Evolutionary conservation across 2,888 invertebrate species (phyloP).

Genomic region (Drosophila leonis): DNA sequence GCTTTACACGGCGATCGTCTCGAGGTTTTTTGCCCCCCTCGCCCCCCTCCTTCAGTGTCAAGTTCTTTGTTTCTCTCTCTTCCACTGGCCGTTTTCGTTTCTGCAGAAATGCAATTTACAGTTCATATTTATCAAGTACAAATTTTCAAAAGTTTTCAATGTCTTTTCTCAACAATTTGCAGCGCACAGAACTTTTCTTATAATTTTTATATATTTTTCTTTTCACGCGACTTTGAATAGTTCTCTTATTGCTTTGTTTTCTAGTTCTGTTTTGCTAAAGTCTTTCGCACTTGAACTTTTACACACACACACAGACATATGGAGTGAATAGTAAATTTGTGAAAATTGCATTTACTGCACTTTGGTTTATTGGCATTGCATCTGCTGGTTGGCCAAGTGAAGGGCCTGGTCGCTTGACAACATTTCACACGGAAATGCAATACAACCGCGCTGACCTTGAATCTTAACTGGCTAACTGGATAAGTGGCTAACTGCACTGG

Average conservation of each 20-base stretch:
- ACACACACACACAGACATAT: not conserved
- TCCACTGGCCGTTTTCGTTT: slow-evolving; percentile 22
- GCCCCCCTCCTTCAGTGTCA: slow-evolving; percentile 43
- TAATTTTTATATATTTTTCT: slow-evolving; percentile 4
- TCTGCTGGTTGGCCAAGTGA: slow-evolving; percentile 14
- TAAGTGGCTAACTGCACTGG: slow-evolving; percentile 53
- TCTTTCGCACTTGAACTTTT: slow-evolving; percentile 64
- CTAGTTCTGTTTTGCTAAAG: slow-evolving; percentile 68
- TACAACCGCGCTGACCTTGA: slow-evolving; percentile 65
- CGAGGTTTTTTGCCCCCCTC: slow-evolving; percentile 35
- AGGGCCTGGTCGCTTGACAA: slow-evolving; percentile 53
- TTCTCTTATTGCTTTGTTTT: slow-evolving; percentile 17
- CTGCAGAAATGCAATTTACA: slow-evolving; percentile 42
- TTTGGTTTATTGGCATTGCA: slow-evolving; percentile 5
- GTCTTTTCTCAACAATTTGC: slow-evolving; percentile 62
- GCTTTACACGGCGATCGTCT: slow-evolving; percentile 1
- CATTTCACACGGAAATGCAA: slow-evolving; percentile 78
- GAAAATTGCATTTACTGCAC: slow-evolving; percentile 61
- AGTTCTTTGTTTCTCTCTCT: slow-evolving; percentile 20
- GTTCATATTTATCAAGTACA: slow-evolving; percentile 68
- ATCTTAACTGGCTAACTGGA: slow-evolving; percentile 65
- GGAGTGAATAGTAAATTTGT: slow-evolving; percentile 1
- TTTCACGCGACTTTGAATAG: slow-evolving; percentile 48
- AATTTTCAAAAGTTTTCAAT: slow-evolving; percentile 65
- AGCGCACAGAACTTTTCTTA: slow-evolving; percentile 58